Evolutionary conservation across 2,888 invertebrate species (phyloP).

Genomic region (Yponomeuta sedellus): DNA sequence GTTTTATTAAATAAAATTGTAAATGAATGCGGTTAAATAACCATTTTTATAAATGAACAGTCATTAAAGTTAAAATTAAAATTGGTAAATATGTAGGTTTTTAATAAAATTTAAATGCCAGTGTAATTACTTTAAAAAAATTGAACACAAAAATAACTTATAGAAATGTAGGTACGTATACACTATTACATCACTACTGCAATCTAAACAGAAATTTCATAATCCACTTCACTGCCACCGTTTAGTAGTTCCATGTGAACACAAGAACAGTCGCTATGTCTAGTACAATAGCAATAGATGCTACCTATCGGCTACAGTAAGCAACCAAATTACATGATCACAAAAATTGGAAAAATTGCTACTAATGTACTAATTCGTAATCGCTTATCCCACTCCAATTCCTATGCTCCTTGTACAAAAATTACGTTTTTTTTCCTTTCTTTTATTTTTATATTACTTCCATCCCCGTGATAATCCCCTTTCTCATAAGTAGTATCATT

Average conservation of each 20-base stretch:
- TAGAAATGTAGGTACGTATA: too few species aligned
- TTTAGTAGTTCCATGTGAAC: conserved; percentile 9
- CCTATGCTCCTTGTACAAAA: conserved; percentile 42
- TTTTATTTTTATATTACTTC: conserved; percentile 57
- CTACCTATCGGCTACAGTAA: conserved; percentile 43
- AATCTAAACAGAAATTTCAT: neutral
- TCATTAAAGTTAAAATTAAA: too few species aligned
- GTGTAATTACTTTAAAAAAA: too few species aligned
- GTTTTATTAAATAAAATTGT: too few species aligned
- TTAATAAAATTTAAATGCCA: too few species aligned
- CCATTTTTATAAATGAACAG: too few species aligned
- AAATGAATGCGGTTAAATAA: too few species aligned
- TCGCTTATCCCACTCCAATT: conserved; percentile 67
- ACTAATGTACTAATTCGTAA: conserved; percentile 76
- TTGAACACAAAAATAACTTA: too few species aligned
- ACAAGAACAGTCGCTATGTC: conserved; percentile 26
- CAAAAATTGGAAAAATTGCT: conserved; percentile 54
- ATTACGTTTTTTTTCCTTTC: conserved; percentile 36
- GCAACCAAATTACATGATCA: conserved; percentile 41
- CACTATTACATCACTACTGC: neutral
- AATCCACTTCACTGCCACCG: conserved; percentile 4
- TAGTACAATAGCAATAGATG: conserved; percentile 28
- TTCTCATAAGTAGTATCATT: conserved; percentile 78
- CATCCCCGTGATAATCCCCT: conserved; percentile 51
- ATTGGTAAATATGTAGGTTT: too few species aligned